phyloP scores from a whole-genome alignment of 2,888 invertebrate species.

The Podabrus alpinus region DNA sequence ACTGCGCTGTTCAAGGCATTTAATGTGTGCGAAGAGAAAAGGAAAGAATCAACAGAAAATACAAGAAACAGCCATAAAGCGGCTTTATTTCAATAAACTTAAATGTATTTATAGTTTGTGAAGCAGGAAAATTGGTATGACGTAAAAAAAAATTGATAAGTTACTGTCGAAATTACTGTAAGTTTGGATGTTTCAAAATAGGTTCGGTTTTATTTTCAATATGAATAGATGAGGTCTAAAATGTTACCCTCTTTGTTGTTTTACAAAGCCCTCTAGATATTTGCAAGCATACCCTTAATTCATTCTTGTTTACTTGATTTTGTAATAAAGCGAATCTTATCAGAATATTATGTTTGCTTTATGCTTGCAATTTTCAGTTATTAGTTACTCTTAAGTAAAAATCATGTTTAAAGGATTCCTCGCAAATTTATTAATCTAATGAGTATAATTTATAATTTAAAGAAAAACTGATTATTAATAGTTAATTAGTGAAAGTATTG shows the following conservation, averaged over 20 bases:
- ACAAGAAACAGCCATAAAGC: constrained; percentile 5
- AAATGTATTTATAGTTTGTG: constrained; percentile 27
- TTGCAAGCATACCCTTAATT: constrained; percentile 26
- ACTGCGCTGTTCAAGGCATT: constrained; percentile 30
- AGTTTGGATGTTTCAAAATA: not conserved
- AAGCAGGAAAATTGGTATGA: constrained; percentile 6
- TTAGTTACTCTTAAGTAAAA: not conserved
- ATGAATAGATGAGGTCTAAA: not conserved
- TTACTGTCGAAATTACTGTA: not conserved
- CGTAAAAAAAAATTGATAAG: not conserved
- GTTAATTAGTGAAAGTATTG: not conserved
- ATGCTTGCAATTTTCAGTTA: not conserved
- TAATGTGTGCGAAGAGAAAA: constrained; percentile 14
- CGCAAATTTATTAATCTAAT: not conserved
- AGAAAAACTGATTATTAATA: not conserved
- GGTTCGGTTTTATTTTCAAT: constrained; percentile 12
- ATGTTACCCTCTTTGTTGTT: constrained; percentile 11
- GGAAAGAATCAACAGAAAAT: not conserved
- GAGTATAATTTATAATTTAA: too few species aligned
- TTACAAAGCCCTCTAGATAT: constrained; percentile 22
- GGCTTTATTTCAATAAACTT: constrained; percentile 27
- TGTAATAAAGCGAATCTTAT: constrained; percentile 27
- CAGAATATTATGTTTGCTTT: constrained; percentile 7
- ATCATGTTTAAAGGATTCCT: not conserved
- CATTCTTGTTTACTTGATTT: constrained; percentile 29